Base-by-base conservation (phyloP, 1,140 invertebrate genomes). In the Bombus pyrosoma region DNA sequence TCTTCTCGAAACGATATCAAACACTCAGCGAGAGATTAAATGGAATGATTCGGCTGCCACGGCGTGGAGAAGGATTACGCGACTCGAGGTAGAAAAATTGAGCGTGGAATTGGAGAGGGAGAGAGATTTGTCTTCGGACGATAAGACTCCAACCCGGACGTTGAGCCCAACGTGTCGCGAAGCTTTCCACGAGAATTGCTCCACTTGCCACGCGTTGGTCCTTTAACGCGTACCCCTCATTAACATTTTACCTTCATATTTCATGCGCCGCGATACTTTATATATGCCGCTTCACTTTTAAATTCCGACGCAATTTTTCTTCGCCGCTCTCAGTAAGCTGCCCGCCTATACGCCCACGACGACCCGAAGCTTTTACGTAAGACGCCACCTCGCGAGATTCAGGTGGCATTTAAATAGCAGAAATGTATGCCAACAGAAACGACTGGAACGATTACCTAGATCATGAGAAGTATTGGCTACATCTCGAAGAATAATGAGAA, bases 11-110 rank as follows among this genome's bases (percentile, higher is more conserved):
- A 80, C 68, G 83, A 72, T 80, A 85, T 85, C 77, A 85, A 85
- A 85, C 77, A 85, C 83, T 85, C 83, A 43, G 81, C 78, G 64
- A 66, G 84, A 74, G 69, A 85, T 85, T 85, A 81, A 81, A 81
- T 81, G 84, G 84, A 81, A 81, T 73, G 78, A 57, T 57, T 53
- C 79, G 57, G 22, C 13, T 39, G 77, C 32, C 53, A 41, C 32
- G 32, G 76, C 18, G n/a, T 22, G 22, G 43, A 37, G 75, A 78
- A 37, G 64, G 79, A 81, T 75, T 85, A 39, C 71, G 25, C 43
- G 39, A 34, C 41, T 47, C 22, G 71, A 68, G 76, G 80, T 37
- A 34, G 78, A 85, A 85, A 81, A 88, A 88, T 88, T 85, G 79
- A 86, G 37, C 86, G 69, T 68, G 57, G 66, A 82, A 84, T 81